phyloP scores from a whole-genome alignment of 92 coral and sea anemone species.

The Pocillopora grandis region DNA sequence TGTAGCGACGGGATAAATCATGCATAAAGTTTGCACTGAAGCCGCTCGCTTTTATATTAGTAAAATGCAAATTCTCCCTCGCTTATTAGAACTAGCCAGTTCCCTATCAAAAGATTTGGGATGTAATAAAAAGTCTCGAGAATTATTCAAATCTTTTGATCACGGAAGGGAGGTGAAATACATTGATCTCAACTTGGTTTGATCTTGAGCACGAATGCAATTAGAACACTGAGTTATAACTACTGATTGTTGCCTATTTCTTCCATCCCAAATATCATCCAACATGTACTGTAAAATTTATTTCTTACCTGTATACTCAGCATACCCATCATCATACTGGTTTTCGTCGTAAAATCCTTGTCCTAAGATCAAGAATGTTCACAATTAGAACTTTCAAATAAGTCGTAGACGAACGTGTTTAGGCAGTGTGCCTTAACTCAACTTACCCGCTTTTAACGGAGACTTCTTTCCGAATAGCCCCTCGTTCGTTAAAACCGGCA shows the following conservation, averaged over 20 bases:
- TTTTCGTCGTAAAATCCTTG: slow-evolving; percentile 39
- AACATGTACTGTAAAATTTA: not conserved
- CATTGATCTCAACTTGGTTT: no score
- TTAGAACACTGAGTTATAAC: no score
- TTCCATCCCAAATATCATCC: not conserved
- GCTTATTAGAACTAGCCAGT: not conserved
- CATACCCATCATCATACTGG: slow-evolving; percentile 44
- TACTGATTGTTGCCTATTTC: not conserved
- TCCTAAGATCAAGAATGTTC: slow-evolving; percentile 16
- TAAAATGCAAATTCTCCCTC: not conserved
- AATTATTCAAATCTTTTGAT: no score
- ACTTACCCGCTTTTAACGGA: slow-evolving; percentile 8
- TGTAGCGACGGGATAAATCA: slow-evolving; percentile 28
- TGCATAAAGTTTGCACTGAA: not conserved
- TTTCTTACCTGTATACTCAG: slow-evolving; percentile 48
- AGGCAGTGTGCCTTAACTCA: not conserved
- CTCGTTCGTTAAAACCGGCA: slow-evolving; percentile 21
- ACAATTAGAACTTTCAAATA: not conserved
- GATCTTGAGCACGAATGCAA: no score
- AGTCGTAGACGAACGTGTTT: not conserved
- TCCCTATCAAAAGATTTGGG: not conserved
- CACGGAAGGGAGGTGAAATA: no score
- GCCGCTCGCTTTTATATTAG: not conserved
- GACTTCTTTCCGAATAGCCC: slow-evolving; percentile 22
- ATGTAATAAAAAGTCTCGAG: no score